Evolutionary conservation across 1,140 invertebrate species (phyloP).

Genomic region (Daktulosphaira vitifoliae): DNA sequence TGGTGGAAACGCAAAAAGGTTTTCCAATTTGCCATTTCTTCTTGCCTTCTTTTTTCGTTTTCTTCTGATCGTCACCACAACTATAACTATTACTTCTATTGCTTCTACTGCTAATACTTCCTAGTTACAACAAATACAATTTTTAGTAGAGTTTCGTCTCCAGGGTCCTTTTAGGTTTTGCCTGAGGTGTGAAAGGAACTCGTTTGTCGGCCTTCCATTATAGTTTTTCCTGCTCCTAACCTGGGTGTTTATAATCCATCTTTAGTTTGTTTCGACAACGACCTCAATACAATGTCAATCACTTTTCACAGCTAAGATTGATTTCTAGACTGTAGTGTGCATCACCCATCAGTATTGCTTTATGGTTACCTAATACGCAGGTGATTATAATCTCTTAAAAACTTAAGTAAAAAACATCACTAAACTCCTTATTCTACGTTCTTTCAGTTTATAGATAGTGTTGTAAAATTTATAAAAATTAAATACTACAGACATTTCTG

Average conservation of each 20-base stretch:
- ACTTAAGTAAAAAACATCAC: no score
- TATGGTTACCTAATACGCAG: not conserved
- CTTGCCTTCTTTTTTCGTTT: not conserved
- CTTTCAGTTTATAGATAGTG: no score
- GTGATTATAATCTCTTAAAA: constrained; percentile 19
- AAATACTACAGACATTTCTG: no score
- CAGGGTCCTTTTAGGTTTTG: constrained; percentile 14
- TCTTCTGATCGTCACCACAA: not conserved
- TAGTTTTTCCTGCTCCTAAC: not conserved
- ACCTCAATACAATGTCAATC: constrained; percentile 13
- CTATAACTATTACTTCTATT: no score
- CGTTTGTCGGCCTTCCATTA: constrained; percentile 27
- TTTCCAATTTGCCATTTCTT: constrained; percentile 16
- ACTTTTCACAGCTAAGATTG: constrained; percentile 21
- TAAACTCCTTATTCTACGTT: no score
- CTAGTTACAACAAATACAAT: not conserved
- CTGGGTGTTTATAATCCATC: constrained; percentile 13
- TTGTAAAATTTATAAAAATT: no score
- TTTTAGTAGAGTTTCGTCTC: not conserved
- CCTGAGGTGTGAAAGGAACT: constrained; percentile 18
- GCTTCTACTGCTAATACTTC: no score
- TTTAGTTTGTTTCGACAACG: constrained; percentile 28
- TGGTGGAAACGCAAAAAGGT: constrained; percentile 21
- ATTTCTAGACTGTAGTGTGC: not conserved
- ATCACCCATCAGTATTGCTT: not conserved